Conservation (phyloP, 1,140 invertebrate species). For the Eueides isabella region DNA sequence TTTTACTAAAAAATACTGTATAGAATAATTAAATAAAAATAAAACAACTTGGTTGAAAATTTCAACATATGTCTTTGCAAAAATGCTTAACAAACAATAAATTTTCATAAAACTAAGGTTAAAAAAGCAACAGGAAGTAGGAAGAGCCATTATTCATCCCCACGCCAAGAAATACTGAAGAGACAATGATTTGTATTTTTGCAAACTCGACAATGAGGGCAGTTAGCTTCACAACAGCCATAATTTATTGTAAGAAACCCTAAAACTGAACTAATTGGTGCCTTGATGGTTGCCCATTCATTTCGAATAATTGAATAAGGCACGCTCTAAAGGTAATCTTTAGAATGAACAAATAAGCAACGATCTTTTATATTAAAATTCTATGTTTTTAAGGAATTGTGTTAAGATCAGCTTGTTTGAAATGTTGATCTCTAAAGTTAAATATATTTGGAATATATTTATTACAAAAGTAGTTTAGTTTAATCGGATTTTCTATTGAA, state of each 20-base stretch:
- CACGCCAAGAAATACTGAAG: slow-evolving; percentile 19
- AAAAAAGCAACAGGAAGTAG: not conserved
- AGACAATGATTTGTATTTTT: slow-evolving; percentile 47
- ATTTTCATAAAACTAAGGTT: not conserved
- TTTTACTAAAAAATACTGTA: too few relatives aligned
- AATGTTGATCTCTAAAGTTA: too few relatives aligned
- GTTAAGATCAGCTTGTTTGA: too few relatives aligned
- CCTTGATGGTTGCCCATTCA: slow-evolving; percentile 54
- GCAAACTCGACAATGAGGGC: slow-evolving; percentile 33
- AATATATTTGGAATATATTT: too few relatives aligned
- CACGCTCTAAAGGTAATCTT: slow-evolving; percentile 32
- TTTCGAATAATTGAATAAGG: slow-evolving; percentile 52
- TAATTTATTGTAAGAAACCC: slow-evolving; percentile 51
- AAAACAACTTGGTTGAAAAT: too few relatives aligned
- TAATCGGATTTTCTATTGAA: too few relatives aligned
- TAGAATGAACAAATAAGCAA: slow-evolving; percentile 23
- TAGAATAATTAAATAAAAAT: too few relatives aligned
- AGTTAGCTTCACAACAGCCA: slow-evolving; percentile 35
- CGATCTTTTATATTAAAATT: not conserved
- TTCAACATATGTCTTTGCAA: not conserved
- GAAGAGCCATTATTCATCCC: not conserved
- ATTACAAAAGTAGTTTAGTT: too few relatives aligned
- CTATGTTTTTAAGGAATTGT: not conserved
- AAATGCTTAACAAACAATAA: not conserved
- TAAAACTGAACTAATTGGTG: slow-evolving; percentile 56